A percentile compares a stretch with the other conserved stretches of the same genome.
phyloP scores from a whole-genome alignment of 2,888 invertebrate genomes.

The Euzophera pinguis region DNA sequence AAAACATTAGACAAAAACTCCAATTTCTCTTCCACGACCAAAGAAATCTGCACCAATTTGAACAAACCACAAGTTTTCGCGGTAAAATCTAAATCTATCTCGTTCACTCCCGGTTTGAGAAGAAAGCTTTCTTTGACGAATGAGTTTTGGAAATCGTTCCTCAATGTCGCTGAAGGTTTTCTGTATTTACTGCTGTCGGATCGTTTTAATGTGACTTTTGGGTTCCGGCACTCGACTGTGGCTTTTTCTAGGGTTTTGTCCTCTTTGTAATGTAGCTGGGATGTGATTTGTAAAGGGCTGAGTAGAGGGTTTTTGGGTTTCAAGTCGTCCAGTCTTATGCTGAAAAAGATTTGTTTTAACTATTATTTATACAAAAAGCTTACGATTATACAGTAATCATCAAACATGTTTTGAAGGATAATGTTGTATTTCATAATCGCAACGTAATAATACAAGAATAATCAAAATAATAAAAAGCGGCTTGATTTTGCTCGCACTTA shows the following conservation, averaged over 20 bases:
- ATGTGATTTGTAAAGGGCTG: slow-evolving; percentile 82
- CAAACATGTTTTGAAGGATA: no score
- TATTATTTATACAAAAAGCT: no score
- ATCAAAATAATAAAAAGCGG: no score
- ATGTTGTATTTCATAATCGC: no score
- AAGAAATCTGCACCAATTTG: slow-evolving; percentile 84
- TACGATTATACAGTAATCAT: no score
- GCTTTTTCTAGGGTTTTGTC: slow-evolving; percentile 89
- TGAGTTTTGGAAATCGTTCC: slow-evolving; percentile 82
- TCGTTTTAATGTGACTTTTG: slow-evolving; percentile 82
- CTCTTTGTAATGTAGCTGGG: slow-evolving; percentile 88
- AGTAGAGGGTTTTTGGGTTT: slow-evolving; percentile 81
- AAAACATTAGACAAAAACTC: slow-evolving; percentile 85
- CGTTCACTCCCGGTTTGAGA: slow-evolving; percentile 83
- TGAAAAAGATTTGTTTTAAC: slow-evolving; percentile 39
- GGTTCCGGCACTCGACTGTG: slow-evolving; percentile 85
- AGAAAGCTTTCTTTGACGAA: slow-evolving; percentile 73
- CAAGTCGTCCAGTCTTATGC: slow-evolving; percentile 80
- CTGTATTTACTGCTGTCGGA: slow-evolving; percentile 86
- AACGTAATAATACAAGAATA: no score
- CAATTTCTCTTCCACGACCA: slow-evolving; percentile 82
- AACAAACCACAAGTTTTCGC: slow-evolving; percentile 85
- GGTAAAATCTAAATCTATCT: slow-evolving; percentile 79
- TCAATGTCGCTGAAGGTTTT: slow-evolving; percentile 82
- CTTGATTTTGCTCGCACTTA: no score